Percentiles rank a stretch among this genome's conserved stretches.
Conservation (phyloP, 2,797 vertebrate species). For the Sardinella longiceps region DNA sequence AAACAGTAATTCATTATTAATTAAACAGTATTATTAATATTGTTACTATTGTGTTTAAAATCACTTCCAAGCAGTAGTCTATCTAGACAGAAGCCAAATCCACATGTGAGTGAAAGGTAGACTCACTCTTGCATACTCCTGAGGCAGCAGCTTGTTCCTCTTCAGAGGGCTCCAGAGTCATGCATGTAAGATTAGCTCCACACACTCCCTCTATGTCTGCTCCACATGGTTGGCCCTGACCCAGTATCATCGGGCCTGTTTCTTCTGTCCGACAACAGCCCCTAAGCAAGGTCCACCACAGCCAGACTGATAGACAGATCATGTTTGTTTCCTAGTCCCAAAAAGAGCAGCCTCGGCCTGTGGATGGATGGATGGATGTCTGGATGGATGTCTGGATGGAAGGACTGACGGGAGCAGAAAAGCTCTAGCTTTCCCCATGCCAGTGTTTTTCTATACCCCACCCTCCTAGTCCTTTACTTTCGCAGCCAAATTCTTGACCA, state of each 20-base stretch:
- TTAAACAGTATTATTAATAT: no score
- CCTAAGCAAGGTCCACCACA: constrained; percentile 18
- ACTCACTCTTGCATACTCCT: constrained; percentile 29
- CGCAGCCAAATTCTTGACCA: constrained; percentile 16
- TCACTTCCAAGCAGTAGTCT: no score
- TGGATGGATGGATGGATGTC: background rate
- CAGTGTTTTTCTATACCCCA: constrained; percentile 8
- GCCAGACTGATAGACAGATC: background rate
- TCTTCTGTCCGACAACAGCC: background rate
- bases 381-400: background rate
- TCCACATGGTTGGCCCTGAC: background rate
- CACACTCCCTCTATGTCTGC: background rate
- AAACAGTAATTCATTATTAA: no score
- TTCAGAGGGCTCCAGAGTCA: background rate
- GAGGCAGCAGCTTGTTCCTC: background rate
- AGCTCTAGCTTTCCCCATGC: background rate
- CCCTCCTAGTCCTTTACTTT: background rate
- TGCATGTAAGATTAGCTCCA: constrained; percentile 29
- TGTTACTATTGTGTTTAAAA: no score
- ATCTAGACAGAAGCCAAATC: background rate
- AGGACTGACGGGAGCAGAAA: background rate
- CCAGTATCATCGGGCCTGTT: background rate
- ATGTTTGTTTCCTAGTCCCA: background rate
- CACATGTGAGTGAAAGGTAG: background rate
- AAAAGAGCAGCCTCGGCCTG: background rate